These are phyloP conservation scores for Sapajus apella DNA, from an alignment of 2,113 vertebrate genomes.

Conservation along the genomic window DNA sequence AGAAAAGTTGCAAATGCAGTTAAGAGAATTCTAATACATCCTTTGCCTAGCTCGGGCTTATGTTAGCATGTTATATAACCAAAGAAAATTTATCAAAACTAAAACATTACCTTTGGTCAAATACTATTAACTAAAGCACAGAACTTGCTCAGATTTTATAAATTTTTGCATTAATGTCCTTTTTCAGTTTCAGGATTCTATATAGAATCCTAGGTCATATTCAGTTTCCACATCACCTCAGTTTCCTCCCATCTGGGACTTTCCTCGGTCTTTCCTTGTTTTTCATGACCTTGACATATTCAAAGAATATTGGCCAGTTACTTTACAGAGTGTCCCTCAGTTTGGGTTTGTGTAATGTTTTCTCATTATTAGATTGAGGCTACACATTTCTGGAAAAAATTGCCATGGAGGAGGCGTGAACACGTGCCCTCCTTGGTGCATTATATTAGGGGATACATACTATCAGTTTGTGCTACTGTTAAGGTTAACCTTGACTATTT, in stretches of 20 bases:
- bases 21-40: not conserved
- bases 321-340: not conserved
- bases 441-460: not conserved
- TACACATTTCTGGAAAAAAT: not conserved
- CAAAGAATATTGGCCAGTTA: not conserved
- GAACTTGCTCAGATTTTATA: not conserved
- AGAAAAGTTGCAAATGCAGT: not conserved
- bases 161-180: not conserved
- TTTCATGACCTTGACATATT: not conserved
- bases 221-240: not conserved
- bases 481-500: not conserved
- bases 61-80: not conserved
- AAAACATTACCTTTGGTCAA: not conserved
- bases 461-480: not conserved
- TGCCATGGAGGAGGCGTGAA: not conserved
- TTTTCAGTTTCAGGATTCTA: not conserved
- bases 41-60: not conserved
- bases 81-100: not conserved
- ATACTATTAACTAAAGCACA: not conserved
- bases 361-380: not conserved
- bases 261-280: not conserved
- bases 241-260: not conserved
- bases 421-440: accelerated
- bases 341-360: not conserved
- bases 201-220: too few species aligned